A percentile compares a stretch with the other conserved stretches of the same genome.
phyloP scores from a whole-genome alignment of 2,888 invertebrate genomes.

The Nemotelus pantherinus region DNA sequence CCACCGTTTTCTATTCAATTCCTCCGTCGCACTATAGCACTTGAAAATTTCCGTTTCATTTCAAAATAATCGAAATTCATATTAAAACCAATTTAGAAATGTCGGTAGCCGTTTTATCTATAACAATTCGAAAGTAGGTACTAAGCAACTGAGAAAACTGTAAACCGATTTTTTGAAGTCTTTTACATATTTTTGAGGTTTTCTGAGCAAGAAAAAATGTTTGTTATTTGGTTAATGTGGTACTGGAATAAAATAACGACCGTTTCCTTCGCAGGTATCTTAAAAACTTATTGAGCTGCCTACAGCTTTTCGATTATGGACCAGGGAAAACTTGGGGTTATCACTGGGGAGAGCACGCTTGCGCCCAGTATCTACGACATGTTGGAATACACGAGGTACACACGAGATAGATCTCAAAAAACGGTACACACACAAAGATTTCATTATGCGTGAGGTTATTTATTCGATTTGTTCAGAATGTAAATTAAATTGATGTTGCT shows the following conservation, averaged over 20 bases:
- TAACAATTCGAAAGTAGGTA: neutral
- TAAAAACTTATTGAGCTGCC: slow-evolving; percentile 65
- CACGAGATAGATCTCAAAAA: neutral
- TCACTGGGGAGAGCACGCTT: slow-evolving; percentile 23
- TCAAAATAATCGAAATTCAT: neutral
- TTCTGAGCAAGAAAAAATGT: slow-evolving; percentile 23
- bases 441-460: neutral
- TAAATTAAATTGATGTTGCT: slow-evolving; percentile 39
- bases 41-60: slow-evolving; percentile 10
- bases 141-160: neutral
- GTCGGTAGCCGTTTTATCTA: slow-evolving; percentile 21
- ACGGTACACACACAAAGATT: slow-evolving; percentile 1
- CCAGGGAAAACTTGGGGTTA: slow-evolving; percentile 53
- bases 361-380: neutral
- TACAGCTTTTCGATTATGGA: slow-evolving; percentile 63
- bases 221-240: slow-evolving; percentile 48
- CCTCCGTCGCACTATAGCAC: slow-evolving; percentile 1
- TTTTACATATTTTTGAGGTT: neutral
- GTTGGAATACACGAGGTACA: too few relatives aligned
- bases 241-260: slow-evolving; percentile 53
- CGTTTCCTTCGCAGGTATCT: slow-evolving; percentile 64
- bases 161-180: slow-evolving; percentile 25
- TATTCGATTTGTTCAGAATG: slow-evolving; percentile 23
- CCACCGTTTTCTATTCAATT: slow-evolving; percentile 12
- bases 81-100: slow-evolving; percentile 5